These are phyloP conservation scores for Scyliorhinus canicula DNA, from an alignment of 2,797 vertebrate species.

Conservation along the genomic window DNA sequence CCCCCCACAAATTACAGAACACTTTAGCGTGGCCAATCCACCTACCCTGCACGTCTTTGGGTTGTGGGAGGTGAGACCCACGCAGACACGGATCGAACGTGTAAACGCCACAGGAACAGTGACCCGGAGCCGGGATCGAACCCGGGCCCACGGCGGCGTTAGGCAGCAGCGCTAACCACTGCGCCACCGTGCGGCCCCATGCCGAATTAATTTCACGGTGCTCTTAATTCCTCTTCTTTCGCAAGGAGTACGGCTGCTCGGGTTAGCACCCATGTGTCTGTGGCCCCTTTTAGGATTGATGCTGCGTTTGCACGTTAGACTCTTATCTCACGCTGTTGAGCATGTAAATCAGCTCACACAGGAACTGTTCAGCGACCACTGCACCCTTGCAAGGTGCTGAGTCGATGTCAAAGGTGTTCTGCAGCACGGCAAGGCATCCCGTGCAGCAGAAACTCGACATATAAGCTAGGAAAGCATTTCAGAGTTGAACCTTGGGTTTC, in stretches of 20 bases:
- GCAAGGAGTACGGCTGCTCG: too few species aligned
- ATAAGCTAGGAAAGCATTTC: not conserved
- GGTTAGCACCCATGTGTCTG: not conserved
- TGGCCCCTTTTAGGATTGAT: not conserved
- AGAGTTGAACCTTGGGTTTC: not conserved
- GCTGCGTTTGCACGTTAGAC: not conserved
- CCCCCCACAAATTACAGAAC: too few species aligned
- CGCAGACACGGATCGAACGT: too few species aligned
- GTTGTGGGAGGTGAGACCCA: too few species aligned
- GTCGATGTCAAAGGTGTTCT: not conserved
- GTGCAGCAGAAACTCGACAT: not conserved
- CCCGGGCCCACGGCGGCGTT: too few species aligned
- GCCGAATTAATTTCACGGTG: not conserved
- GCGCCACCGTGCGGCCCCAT: too few species aligned
- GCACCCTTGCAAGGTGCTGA: not conserved
- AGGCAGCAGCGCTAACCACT: too few species aligned
- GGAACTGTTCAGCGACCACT: not conserved
- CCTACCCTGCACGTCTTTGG: too few species aligned
- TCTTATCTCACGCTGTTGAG: not conserved
- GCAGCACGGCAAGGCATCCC: not conserved
- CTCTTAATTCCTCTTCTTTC: not conserved
- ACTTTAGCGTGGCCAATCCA: too few species aligned
- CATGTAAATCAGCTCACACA: not conserved
- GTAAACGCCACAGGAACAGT: too few species aligned
- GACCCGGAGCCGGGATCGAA: too few species aligned